These are phyloP conservation scores for Drosophila saltans DNA, from an alignment of 1,140 invertebrate species.

Conservation along the genomic window DNA sequence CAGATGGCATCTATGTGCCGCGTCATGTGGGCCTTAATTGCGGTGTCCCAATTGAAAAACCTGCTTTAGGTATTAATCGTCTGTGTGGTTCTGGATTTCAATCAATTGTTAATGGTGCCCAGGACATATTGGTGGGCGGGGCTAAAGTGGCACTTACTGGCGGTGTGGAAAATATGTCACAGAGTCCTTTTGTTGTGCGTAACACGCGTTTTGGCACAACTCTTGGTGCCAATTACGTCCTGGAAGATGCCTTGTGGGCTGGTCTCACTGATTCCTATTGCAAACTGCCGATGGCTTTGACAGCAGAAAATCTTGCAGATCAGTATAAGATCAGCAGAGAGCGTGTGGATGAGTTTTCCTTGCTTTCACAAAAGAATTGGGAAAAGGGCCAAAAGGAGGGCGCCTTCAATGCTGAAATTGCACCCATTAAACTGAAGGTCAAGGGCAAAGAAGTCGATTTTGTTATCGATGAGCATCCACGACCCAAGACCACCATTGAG, in stretches of 20 bases:
- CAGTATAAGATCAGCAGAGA: slow-evolving; percentile 94
- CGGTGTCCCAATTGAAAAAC: slow-evolving; percentile 92
- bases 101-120: slow-evolving; percentile 94
- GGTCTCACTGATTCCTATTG: slow-evolving; percentile 95
- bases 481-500: slow-evolving; percentile 94
- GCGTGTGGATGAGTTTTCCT: slow-evolving; percentile 94
- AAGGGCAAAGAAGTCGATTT: slow-evolving; percentile 92
- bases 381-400: slow-evolving; percentile 93
- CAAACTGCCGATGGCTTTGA: slow-evolving; percentile 97
- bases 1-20: slow-evolving; percentile 94
- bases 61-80: slow-evolving; percentile 93
- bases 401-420: slow-evolving; percentile 95
- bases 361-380: slow-evolving; percentile 93
- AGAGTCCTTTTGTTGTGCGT: slow-evolving; percentile 94
- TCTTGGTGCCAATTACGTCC: slow-evolving; percentile 90
- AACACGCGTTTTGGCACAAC: slow-evolving; percentile 95
- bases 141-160: slow-evolving; percentile 95
- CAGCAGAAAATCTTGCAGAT: slow-evolving; percentile 97
- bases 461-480: slow-evolving; percentile 96
- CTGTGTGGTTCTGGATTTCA: slow-evolving; percentile 98
- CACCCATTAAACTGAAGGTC: slow-evolving; percentile 92
- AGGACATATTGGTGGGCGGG: slow-evolving; percentile 94
- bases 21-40: slow-evolving; percentile 93
- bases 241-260: slow-evolving; percentile 97
- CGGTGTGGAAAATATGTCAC: slow-evolving; percentile 98